Conservation (phyloP, 2,113 vertebrate species). For the Rousettus leschenaultii region DNA sequence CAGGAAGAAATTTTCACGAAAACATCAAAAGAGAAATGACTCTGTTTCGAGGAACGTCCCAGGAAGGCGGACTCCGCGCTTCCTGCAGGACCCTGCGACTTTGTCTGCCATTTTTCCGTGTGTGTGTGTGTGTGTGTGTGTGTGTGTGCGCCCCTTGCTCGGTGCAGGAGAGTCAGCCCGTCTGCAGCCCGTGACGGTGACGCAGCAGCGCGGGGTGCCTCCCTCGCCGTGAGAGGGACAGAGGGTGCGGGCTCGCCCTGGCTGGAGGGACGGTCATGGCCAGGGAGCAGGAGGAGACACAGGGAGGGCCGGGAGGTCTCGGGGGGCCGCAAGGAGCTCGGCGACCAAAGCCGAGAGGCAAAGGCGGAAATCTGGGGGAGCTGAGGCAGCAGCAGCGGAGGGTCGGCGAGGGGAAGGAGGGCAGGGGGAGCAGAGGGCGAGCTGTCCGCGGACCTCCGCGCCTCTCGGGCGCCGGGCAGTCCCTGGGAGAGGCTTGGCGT, state of each 20-base stretch:
- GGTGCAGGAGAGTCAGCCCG: not conserved
- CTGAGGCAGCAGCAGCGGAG: not conserved
- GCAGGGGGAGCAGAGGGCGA: not conserved
- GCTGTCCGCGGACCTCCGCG: not conserved
- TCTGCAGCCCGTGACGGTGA: not conserved
- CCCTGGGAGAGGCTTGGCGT: not conserved
- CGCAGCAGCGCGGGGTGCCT: not conserved
- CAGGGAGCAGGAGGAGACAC: too few relatives aligned
- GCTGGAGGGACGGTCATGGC: not conserved
- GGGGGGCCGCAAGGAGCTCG: not conserved
- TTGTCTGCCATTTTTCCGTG: fast-evolving
- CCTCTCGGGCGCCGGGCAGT: not conserved
- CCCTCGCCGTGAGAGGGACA: not conserved
- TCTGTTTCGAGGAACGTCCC: not conserved
- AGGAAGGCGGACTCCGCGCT: not conserved
- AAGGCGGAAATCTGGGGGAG: not conserved
- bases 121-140: fast-evolving
- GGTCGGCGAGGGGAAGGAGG: fast-evolving
- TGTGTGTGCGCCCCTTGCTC: not conserved
- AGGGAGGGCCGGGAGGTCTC: too few relatives aligned
- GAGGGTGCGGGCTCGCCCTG: not conserved
- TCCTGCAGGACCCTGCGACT: too few relatives aligned
- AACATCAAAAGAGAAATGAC: not conserved
- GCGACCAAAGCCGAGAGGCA: not conserved
- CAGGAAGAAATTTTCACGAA: not conserved